These are phyloP conservation scores for Panopea generosa DNA, from an alignment of 2,888 invertebrate genomes.

Conservation along the genomic window DNA sequence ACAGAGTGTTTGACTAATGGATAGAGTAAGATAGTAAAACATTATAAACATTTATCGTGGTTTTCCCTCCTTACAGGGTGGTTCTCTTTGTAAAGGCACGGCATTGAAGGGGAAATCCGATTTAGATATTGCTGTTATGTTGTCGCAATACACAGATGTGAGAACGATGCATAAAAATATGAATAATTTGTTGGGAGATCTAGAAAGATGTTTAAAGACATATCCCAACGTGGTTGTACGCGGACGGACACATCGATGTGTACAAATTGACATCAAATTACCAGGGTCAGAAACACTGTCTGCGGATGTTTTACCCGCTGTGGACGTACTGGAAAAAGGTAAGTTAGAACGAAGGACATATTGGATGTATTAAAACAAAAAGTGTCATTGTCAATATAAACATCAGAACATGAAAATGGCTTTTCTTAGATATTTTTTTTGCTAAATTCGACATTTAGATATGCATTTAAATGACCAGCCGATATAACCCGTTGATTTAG, in stretches of 20 bases:
- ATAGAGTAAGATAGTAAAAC: no score
- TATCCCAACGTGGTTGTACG: neutral
- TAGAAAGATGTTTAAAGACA: conserved; percentile 4
- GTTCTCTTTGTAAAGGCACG: conserved; percentile 43
- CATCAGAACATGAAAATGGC: no score
- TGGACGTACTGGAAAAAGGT: neutral
- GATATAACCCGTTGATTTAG: no score
- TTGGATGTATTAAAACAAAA: no score
- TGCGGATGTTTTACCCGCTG: neutral
- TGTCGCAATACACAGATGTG: conserved; percentile 6
- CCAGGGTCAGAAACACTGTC: neutral
- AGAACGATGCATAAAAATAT: neutral
- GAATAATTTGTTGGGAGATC: neutral
- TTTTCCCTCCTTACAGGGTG: no score
- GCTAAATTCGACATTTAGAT: no score
- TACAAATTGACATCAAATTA: neutral
- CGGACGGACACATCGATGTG: neutral
- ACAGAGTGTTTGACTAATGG: no score
- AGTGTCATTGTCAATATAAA: no score
- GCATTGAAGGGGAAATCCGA: conserved; percentile 37
- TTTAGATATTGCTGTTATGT: conserved; percentile 27
- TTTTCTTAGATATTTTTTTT: no score
- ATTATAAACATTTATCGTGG: no score
- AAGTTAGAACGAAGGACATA: no score
- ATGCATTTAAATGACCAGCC: no score